Conservation (phyloP, 2,113 vertebrate species). For the Dromiciops gliroides region DNA sequence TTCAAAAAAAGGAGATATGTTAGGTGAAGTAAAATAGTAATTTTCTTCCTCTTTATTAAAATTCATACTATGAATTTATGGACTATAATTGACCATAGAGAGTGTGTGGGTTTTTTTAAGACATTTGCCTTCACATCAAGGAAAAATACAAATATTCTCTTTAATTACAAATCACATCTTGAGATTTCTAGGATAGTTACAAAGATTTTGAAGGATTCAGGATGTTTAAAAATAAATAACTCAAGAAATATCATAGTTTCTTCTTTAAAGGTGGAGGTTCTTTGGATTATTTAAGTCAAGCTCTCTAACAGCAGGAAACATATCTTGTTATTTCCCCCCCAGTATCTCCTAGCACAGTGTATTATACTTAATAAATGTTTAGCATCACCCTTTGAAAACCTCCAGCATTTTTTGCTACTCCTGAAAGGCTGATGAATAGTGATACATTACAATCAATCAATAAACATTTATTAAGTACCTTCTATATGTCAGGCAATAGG, state of each 20-base stretch:
- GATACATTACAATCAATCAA: background rate
- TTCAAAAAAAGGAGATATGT: background rate
- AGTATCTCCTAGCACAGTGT: background rate
- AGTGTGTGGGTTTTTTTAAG: background rate
- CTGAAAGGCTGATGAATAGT: background rate
- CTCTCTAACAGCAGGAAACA: background rate
- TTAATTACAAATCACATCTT: background rate
- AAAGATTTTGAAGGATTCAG: background rate
- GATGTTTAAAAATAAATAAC: background rate
- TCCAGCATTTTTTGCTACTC: background rate
- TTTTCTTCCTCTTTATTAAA: background rate
- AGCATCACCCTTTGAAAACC: background rate
- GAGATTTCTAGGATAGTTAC: background rate
- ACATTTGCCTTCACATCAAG: background rate
- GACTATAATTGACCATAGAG: background rate
- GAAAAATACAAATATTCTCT: background rate
- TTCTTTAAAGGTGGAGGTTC: background rate
- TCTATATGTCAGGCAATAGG: background rate
- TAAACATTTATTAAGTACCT: background rate
- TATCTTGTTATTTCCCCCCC: background rate
- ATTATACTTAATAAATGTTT: background rate
- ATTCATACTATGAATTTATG: background rate
- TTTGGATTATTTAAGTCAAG: background rate
- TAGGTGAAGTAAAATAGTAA: background rate
- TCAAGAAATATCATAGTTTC: background rate